Evolutionary conservation across 1,140 invertebrate species (phyloP).

Genomic region (Andricus grossulariae): DNA sequence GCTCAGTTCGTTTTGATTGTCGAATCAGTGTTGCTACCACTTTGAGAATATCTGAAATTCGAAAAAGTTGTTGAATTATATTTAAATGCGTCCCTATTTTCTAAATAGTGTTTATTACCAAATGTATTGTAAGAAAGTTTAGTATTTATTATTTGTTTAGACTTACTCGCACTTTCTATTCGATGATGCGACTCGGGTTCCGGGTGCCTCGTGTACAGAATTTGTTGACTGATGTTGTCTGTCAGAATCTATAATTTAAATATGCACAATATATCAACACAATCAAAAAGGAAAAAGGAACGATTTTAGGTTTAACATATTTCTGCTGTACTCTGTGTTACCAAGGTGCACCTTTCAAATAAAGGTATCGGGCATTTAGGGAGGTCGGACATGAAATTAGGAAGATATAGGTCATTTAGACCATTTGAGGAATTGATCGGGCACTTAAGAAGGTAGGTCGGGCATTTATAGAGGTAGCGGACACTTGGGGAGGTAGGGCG

Average conservation of each 20-base stretch:
- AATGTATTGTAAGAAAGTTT: background rate
- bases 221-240: slow-evolving; percentile 96
- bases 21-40: slow-evolving; percentile 97
- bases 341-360: no score
- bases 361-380: no score
- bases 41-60: slow-evolving; percentile 94
- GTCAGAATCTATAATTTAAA: slow-evolving; percentile 86
- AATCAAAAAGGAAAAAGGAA: no score
- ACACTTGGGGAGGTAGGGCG: no score
- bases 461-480: no score
- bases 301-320: no score
- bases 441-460: no score
- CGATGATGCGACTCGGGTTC: slow-evolving; percentile 96
- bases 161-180: slow-evolving; percentile 97
- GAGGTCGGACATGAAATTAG: no score
- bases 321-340: no score
- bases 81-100: background rate
- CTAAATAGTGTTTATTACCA: background rate
- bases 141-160: slow-evolving; percentile 8
- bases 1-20: slow-evolving; percentile 95
- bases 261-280: background rate
- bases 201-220: slow-evolving; percentile 92
- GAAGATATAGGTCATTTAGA: no score
- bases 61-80: slow-evolving; percentile 18
- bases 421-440: no score